Evolutionary conservation across 2,797 vertebrate genomes (phyloP).

Genomic region (Tolypeutes matacus): DNA sequence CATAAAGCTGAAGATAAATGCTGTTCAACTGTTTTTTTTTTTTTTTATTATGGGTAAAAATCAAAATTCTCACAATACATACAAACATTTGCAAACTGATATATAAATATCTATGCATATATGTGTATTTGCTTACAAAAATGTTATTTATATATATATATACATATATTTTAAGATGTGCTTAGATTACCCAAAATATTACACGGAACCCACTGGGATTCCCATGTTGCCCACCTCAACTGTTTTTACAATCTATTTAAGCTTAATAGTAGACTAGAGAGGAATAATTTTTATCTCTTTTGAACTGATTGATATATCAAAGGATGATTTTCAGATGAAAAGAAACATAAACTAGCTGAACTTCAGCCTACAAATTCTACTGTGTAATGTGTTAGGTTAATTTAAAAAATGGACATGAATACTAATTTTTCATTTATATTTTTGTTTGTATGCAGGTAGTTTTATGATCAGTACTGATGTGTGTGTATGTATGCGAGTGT

Average conservation of each 20-base stretch:
- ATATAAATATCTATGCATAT: too few species aligned
- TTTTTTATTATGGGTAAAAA: too few species aligned
- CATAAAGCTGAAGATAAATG: not conserved
- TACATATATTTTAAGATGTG: too few species aligned
- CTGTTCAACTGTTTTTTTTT: constrained; percentile 36
- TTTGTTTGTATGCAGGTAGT: not conserved
- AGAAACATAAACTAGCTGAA: not conserved
- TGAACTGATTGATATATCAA: not conserved
- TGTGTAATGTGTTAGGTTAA: not conserved
- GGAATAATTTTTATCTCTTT: not conserved
- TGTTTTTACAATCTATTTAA: not conserved
- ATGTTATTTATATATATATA: too few species aligned
- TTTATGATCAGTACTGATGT: not conserved
- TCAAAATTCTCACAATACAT: too few species aligned
- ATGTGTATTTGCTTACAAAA: too few species aligned
- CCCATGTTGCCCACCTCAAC: too few species aligned
- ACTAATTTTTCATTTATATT: not conserved
- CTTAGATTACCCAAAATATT: too few species aligned
- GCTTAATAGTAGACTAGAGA: not conserved
- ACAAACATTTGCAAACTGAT: too few species aligned
- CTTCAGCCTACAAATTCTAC: not conserved
- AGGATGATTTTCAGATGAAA: constrained; percentile 28
- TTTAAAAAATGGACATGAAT: not conserved
- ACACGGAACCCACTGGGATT: too few species aligned
- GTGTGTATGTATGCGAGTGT: too few species aligned